A percentile compares a stretch with the other conserved stretches of the same genome.
Conservation (phyloP, 2,888 invertebrate species). For the Gisinianus flammeolus region DNA sequence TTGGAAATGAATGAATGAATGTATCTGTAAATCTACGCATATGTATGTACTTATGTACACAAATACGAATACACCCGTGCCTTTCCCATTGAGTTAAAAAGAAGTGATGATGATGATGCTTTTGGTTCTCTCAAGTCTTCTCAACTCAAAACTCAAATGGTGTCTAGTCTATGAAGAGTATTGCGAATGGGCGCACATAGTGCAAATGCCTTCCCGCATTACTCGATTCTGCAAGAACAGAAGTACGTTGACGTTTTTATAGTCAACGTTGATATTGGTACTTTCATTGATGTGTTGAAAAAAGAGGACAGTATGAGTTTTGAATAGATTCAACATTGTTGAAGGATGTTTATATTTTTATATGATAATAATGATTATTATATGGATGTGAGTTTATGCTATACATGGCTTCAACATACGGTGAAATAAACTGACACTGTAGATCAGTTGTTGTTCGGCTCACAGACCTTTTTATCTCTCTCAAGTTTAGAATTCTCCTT, state of each 20-base stretch:
- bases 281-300: background rate
- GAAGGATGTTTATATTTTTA: too few species aligned
- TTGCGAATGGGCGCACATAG: background rate
- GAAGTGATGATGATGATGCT: conserved; percentile 38
- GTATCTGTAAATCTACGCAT: conserved; percentile 18
- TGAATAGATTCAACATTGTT: too few species aligned
- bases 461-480: too few species aligned
- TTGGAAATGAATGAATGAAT: too few species aligned
- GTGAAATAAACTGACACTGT: background rate
- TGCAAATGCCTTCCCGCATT: background rate
- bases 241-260: background rate
- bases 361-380: too few species aligned
- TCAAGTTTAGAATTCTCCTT: too few species aligned
- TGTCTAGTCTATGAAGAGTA: conserved; percentile 36
- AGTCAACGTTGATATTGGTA: background rate
- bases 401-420: too few species aligned
- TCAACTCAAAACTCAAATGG: conserved; percentile 35
- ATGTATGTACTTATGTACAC: conserved; percentile 23
- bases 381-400: too few species aligned
- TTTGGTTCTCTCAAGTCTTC: conserved; percentile 17
- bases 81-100: conserved; percentile 27
- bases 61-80: conserved; percentile 37
- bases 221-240: background rate
- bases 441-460: background rate
- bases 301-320: too few species aligned